phyloP scores from a whole-genome alignment of 2,888 invertebrate genomes.

The Penaeus monodon region DNA sequence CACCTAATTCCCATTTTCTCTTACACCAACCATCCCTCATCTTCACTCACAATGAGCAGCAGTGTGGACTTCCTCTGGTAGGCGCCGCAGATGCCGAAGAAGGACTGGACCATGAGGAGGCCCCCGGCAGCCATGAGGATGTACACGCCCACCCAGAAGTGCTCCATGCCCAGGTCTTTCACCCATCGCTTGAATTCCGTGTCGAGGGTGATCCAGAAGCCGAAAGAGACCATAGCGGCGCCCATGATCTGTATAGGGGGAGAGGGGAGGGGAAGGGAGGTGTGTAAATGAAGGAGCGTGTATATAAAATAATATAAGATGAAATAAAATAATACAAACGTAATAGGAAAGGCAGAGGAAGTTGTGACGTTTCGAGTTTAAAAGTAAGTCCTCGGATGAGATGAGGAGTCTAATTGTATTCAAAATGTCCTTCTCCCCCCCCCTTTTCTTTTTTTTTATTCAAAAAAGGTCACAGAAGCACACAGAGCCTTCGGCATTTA shows the following conservation, averaged over 20 bases:
- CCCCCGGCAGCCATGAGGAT: conserved; percentile 81
- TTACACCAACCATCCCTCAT: too few species aligned
- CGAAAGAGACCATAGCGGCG: conserved; percentile 82
- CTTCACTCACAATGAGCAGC: conserved; percentile 79
- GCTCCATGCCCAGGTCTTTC: conserved; percentile 79
- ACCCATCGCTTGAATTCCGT: conserved; percentile 87
- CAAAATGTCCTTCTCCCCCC: too few species aligned
- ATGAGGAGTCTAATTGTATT: too few species aligned
- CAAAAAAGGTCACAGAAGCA: too few species aligned
- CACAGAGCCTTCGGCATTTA: too few species aligned
- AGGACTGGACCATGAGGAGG: conserved; percentile 81
- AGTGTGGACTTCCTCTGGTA: conserved; percentile 81
- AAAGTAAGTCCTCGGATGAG: too few species aligned
- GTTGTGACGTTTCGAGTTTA: too few species aligned
- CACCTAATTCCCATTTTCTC: too few species aligned
- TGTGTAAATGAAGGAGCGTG: not conserved
- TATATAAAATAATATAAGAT: not conserved
- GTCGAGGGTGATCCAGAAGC: conserved; percentile 86
- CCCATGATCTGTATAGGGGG: conserved; percentile 79
- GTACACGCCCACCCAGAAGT: conserved; percentile 87
- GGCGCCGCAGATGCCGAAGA: conserved; percentile 86
- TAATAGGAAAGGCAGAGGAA: too few species aligned
- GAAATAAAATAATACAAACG: not conserved
- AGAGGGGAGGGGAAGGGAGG: not conserved
- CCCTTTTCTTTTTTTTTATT: too few species aligned